These are phyloP conservation scores for Brachylomia viminalis DNA, from an alignment of 2,888 invertebrate species.

Conservation along the genomic window DNA sequence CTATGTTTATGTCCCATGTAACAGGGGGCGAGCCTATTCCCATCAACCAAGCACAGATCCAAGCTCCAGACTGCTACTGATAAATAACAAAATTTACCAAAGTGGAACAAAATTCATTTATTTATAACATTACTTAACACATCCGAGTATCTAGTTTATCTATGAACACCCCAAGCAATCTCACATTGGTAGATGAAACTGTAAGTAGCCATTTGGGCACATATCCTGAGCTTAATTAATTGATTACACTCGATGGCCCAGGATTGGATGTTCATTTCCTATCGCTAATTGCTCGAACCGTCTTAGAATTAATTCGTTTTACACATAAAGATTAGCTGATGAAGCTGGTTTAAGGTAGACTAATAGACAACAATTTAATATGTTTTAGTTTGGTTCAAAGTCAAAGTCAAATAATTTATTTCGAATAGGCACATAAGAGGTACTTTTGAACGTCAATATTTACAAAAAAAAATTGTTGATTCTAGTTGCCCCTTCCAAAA, in stretches of 20 bases:
- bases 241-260: constrained; percentile 46
- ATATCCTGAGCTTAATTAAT: constrained; percentile 60
- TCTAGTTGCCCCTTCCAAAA: too few species aligned
- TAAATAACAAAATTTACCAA: not conserved
- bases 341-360: constrained; percentile 1
- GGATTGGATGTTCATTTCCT: constrained; percentile 63
- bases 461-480: too few species aligned
- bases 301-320: constrained; percentile 61
- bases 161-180: constrained; percentile 2
- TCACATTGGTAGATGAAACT: constrained; percentile 35
- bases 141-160: not conserved
- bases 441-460: too few species aligned
- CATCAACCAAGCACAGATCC: not conserved
- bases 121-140: not conserved
- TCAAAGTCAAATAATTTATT: too few species aligned
- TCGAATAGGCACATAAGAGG: too few species aligned
- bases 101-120: not conserved
- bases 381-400: too few species aligned
- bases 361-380: not conserved
- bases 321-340: constrained; percentile 17
- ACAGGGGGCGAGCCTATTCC: too few species aligned
- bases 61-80: not conserved
- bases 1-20: not conserved
- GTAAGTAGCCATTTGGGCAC: constrained; percentile 36
- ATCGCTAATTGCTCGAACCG: constrained; percentile 54